A percentile compares a stretch with the other conserved stretches of the same genome.
Conservation (phyloP, 2,797 vertebrate genomes). For the Allobates femoralis region DNA sequence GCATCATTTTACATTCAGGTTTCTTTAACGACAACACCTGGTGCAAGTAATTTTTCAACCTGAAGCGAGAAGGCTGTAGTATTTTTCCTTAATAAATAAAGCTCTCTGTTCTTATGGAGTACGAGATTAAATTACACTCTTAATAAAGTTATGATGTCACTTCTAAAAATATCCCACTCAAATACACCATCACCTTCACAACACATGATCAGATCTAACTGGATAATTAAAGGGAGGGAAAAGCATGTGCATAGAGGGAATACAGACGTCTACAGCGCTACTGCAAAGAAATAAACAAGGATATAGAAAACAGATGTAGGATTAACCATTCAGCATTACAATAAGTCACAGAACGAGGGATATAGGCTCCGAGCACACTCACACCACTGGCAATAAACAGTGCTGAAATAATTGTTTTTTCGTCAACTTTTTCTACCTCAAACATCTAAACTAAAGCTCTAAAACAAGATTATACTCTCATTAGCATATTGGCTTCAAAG, state of each 20-base stretch:
- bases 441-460: not conserved
- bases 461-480: not conserved
- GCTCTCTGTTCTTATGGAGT: slow-evolving; percentile 31
- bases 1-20: slow-evolving; percentile 6
- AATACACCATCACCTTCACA: slow-evolving; percentile 35
- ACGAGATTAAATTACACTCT: slow-evolving; percentile 33
- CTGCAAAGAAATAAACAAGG: slow-evolving; percentile 53
- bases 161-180: slow-evolving; percentile 39
- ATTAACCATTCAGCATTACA: slow-evolving; percentile 32
- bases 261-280: slow-evolving; percentile 48
- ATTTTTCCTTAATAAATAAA: slow-evolving; percentile 43
- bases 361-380: not conserved
- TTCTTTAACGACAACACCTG: slow-evolving; percentile 47
- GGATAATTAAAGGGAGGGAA: slow-evolving; percentile 36
- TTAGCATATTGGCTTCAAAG: not conserved
- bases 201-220: slow-evolving; percentile 55
- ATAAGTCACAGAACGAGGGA: slow-evolving; percentile 8
- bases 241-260: slow-evolving; percentile 15
- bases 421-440: not conserved
- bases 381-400: not conserved
- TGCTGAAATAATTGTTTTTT: not conserved
- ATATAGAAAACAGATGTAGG: slow-evolving; percentile 53
- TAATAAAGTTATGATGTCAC: slow-evolving; percentile 55
- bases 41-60: slow-evolving; percentile 25
- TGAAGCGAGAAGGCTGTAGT: not conserved